Evolutionary conservation across 1,140 invertebrate genomes (phyloP), one percentile per base, ranked within the genome.

Genomic region (Planococcus citri): DNA sequence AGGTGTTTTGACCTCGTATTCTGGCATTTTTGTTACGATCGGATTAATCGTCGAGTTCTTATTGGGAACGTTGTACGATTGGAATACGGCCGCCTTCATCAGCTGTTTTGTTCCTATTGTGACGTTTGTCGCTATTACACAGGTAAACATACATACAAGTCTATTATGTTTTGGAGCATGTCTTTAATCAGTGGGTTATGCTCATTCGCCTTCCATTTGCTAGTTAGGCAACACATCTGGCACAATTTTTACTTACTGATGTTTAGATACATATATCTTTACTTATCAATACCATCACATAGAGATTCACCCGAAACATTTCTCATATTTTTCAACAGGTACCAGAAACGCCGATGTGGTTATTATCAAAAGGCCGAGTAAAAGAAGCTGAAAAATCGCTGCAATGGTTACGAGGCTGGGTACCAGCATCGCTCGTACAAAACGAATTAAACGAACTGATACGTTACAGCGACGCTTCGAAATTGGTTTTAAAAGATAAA

Each of bases 271-370:
- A n/a, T n/a, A n/a, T n/a, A n/a, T n/a, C n/a, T n/a, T n/a, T n/a
- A n/a, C n/a, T n/a, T n/a, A n/a, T n/a, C n/a, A n/a, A n/a, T n/a
- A n/a, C n/a, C n/a, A n/a, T n/a, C n/a, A n/a, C n/a, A n/a, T n/a
- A n/a, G n/a, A n/a, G n/a, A n/a, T n/a, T n/a, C n/a, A n/a, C n/a
- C n/a, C n/a, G n/a, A n/a, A n/a, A n/a, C n/a, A n/a, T n/a, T n/a
- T n/a, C n/a, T n/a, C n/a, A n/a, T n/a, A n/a, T n/a, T n/a, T n/a
- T 41, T 41, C n/a, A 41, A 10, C 68, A 83, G 82, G 77, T 87
- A 2, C 86, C 87, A 6, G 87, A 88, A 78, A 85, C 85, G 1
- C 87, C 87, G 27, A 77, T 86, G 8, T 88, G 86, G 85, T 76
- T 85, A 3, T 73, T 84, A 51, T 78, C 79, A 10, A 79, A 80